Evolutionary conservation across 2,113 vertebrate genomes (phyloP), one percentile per base, ranked within the genome.

Genomic region (Scortum barcoo): DNA sequence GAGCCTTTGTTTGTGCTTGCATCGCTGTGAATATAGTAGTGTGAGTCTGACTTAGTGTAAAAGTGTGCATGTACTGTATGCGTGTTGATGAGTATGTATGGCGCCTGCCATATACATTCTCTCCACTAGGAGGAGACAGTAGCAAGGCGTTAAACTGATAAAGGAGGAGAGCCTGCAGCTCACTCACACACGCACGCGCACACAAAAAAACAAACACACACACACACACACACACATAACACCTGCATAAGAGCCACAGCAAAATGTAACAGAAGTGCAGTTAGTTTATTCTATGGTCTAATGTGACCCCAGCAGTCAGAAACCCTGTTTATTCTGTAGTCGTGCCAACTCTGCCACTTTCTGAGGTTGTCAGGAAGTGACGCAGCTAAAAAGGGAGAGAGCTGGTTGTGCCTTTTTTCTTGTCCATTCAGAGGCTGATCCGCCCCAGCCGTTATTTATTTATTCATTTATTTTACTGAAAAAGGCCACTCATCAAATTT

Each of bases 201-300:
- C 72, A 14, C 82, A 20, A 79, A 9, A 72, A 42, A 54, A n/a
- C 83, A 11, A 54, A 57, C 67, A 67, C 42, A 57, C 76, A 63
- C 30, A 38, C 33, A 66, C 50, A 53, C 68, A 79, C 81, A 2
- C 86, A 73, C 26, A 90, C 76, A 40, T 75, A 86, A 81, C 77
- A 65, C 78, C 91, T 88, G 86, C 89, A 89, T 92, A 91, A 92
- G 88, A 93, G 86, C 91, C 93, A 91, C 93, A 89, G 91, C 88
- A 88, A 93, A 91, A 93, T 80, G 88, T 85, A 94, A 93, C 91
- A 91, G 84, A 87, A 90, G 89, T 93, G 92, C 91, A 91, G 87
- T 85, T 78, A 84, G 66, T 88, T 86, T 40, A 63, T 65, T 71
- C 78, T 84, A 72, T 24, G 68, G 71, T 88, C 87, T 78, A 81